Evolutionary conservation across 2,888 invertebrate species (phyloP).

Genomic region (Sinhomidia bicolor): DNA sequence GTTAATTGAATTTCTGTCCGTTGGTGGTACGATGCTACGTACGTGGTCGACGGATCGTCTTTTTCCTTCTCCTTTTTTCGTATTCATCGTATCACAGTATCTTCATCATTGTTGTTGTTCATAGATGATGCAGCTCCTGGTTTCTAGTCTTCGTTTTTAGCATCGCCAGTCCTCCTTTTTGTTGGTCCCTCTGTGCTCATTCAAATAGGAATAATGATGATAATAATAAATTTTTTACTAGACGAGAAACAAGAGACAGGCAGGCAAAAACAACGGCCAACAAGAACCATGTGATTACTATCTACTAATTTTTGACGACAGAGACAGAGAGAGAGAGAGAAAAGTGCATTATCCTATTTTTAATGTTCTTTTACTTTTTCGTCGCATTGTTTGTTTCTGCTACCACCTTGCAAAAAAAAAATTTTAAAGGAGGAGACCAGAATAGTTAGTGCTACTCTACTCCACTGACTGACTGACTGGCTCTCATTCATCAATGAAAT

Average conservation of each 20-base stretch:
- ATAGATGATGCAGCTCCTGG: background rate
- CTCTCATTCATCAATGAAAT: constrained; percentile 44
- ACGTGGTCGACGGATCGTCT: constrained; percentile 44
- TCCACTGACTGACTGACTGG: too few species aligned
- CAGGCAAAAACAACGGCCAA: constrained; percentile 27
- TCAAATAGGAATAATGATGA: constrained; percentile 58
- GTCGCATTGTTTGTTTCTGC: constrained; percentile 18
- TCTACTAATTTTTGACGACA: constrained; percentile 5
- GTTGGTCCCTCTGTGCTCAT: constrained; percentile 60
- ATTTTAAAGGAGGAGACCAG: constrained; percentile 12
- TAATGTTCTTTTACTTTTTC: constrained; percentile 29
- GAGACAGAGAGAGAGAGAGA: too few species aligned
- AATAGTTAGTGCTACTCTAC: too few species aligned
- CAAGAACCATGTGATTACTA: constrained; percentile 22
- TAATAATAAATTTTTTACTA: constrained; percentile 49
- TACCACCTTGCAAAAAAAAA: background rate
- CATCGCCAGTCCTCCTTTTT: background rate
- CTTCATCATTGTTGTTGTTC: constrained; percentile 27
- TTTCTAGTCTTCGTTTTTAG: too few species aligned
- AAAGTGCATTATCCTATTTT: constrained; percentile 47
- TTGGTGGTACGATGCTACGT: constrained; percentile 45
- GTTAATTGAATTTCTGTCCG: constrained; percentile 77
- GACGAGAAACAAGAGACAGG: constrained; percentile 48
- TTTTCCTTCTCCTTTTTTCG: constrained; percentile 74
- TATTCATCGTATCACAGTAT: constrained; percentile 4